Conservation (phyloP, 2,888 invertebrate genomes). For the Corbicula japonica region DNA sequence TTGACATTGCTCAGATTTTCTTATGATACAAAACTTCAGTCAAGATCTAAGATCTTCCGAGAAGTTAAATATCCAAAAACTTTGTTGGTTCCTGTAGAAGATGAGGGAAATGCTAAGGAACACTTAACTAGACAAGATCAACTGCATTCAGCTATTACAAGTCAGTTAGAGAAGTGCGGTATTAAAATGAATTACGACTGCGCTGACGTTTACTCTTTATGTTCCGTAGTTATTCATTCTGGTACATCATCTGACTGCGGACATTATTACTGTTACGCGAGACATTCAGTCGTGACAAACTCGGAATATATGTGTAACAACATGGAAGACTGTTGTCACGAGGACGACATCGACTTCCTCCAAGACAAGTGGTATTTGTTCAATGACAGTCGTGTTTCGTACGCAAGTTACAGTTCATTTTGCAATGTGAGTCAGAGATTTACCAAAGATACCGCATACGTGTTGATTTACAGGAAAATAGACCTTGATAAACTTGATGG, state of each 20-base stretch:
- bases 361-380: conserved; percentile 92
- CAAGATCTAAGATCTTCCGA: conserved; percentile 92
- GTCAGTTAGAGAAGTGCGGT: conserved; percentile 65
- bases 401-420: conserved; percentile 79
- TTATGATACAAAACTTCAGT: conserved; percentile 91
- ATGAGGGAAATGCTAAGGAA: conserved; percentile 28
- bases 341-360: conserved; percentile 84
- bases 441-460: conserved; percentile 93
- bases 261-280: conserved; percentile 94
- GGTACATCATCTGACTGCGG: conserved; percentile 94
- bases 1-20: conserved; percentile 94
- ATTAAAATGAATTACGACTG: conserved; percentile 57
- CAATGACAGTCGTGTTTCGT: conserved; percentile 92
- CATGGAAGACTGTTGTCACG: conserved; percentile 62
- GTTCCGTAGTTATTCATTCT: conserved; percentile 94
- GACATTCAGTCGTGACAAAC: conserved; percentile 76
- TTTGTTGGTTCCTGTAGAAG: conserved; percentile 81
- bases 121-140: conserved; percentile 30
- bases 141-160: conserved; percentile 58
- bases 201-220: conserved; percentile 90
- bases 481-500: conserved; percentile 53
- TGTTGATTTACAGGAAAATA: conserved; percentile 90
- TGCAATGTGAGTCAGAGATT: conserved; percentile 83
- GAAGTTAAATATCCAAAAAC: conserved; percentile 85
- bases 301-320: conserved; percentile 65